phyloP scores from a whole-genome alignment of 2,888 invertebrate species.

The Lydus trimaculatus region DNA sequence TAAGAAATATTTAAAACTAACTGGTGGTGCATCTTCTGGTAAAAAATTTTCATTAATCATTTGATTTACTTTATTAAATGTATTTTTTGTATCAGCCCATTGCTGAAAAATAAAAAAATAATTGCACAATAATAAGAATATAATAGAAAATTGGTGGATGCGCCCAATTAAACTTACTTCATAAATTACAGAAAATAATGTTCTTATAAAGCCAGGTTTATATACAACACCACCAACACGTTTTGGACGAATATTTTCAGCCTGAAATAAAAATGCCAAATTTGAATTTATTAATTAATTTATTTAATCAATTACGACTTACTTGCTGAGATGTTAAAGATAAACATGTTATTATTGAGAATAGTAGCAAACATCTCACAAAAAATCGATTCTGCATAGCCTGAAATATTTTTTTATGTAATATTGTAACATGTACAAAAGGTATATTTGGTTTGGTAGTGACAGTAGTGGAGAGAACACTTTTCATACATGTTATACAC shows the following conservation, averaged over 20 bases:
- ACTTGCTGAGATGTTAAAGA: slow-evolving; percentile 34
- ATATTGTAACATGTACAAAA: not conserved
- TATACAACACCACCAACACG: slow-evolving; percentile 27
- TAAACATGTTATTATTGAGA: slow-evolving; percentile 39
- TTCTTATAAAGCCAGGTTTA: slow-evolving; percentile 52
- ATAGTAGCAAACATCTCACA: slow-evolving; percentile 37
- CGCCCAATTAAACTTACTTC: slow-evolving; percentile 42
- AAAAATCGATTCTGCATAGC: slow-evolving; percentile 43
- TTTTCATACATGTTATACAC: not conserved
- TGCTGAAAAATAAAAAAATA: slow-evolving; percentile 57
- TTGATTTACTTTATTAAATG: slow-evolving; percentile 58
- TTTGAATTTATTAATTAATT: slow-evolving; percentile 6
- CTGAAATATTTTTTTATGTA: no score
- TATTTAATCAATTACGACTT: not conserved
- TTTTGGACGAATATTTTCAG: slow-evolving; percentile 23
- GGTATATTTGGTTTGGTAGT: no score
- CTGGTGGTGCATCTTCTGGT: slow-evolving; percentile 55
- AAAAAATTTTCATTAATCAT: slow-evolving; percentile 58
- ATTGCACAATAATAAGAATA: not conserved
- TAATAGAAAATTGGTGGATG: slow-evolving; percentile 13
- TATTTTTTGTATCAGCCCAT: slow-evolving; percentile 62
- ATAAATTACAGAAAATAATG: slow-evolving; percentile 51
- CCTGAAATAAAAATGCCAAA: slow-evolving; percentile 13
- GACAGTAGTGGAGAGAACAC: no score
- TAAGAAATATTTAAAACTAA: slow-evolving; percentile 41